Percentiles rank a stretch among this genome's conserved stretches.
These are phyloP conservation scores for Thrips palmi DNA, from an alignment of 1,140 invertebrate species.

Conservation along the genomic window DNA sequence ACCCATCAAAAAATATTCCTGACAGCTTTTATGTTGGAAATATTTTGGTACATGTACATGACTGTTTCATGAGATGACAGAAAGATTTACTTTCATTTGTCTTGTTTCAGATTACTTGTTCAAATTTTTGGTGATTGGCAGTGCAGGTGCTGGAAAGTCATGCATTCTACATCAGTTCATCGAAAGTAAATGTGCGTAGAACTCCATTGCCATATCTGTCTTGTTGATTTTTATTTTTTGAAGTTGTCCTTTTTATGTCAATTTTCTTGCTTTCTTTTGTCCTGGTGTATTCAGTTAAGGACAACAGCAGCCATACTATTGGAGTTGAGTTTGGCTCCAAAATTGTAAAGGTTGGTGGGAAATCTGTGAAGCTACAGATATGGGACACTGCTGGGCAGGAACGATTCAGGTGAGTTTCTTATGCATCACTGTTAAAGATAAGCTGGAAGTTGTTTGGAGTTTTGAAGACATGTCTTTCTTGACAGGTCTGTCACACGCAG, in stretches of 20 bases:
- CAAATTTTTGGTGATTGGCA: constrained; percentile 71
- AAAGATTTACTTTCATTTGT: too few relatives aligned
- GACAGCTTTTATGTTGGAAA: too few relatives aligned
- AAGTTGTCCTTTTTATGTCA: neutral
- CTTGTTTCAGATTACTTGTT: constrained; percentile 54
- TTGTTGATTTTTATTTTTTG: neutral
- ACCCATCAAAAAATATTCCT: too few relatives aligned
- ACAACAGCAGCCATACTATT: constrained; percentile 64
- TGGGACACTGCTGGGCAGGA: constrained; percentile 68
- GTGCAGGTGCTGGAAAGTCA: constrained; percentile 71
- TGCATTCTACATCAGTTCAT: constrained; percentile 80
- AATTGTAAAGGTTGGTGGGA: constrained; percentile 66
- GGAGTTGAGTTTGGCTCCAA: constrained; percentile 74
- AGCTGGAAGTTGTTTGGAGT: neutral
- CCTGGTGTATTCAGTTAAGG: constrained; percentile 43
- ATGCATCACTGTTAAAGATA: neutral
- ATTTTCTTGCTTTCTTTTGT: too few relatives aligned
- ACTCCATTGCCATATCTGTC: neutral
- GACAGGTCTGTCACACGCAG: constrained; percentile 49
- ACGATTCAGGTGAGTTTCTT: constrained; percentile 25
- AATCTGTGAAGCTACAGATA: constrained; percentile 68
- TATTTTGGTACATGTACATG: too few relatives aligned
- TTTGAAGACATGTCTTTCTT: constrained; percentile 2
- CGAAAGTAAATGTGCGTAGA: constrained; percentile 73
- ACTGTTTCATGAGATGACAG: too few relatives aligned